Evolutionary conservation across 2,797 vertebrate species (phyloP).

Genomic region (Onychomys torridus): DNA sequence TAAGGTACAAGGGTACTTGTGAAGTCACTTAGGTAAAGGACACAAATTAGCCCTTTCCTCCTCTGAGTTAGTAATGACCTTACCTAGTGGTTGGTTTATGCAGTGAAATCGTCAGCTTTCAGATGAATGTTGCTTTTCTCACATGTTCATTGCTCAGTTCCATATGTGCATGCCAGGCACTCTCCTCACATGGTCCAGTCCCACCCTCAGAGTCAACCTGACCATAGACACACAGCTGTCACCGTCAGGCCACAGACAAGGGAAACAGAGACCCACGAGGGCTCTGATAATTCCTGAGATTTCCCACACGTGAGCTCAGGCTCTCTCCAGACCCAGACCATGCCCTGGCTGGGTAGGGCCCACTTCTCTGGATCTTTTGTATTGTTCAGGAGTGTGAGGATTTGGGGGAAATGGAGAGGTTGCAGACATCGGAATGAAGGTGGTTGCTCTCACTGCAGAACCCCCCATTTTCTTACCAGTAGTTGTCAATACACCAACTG

Average conservation of each 20-base stretch:
- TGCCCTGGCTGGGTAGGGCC: neutral
- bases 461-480: neutral
- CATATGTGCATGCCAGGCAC: neutral
- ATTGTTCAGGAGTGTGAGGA: neutral
- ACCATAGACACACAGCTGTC: neutral
- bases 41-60: neutral
- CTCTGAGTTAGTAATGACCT: neutral
- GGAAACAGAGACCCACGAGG: no score
- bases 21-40: neutral
- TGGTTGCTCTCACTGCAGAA: neutral
- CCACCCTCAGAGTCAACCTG: neutral
- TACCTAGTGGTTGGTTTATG: neutral
- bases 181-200: neutral
- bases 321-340: neutral
- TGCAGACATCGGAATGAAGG: neutral
- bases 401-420: neutral
- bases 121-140: neutral
- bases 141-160: neutral
- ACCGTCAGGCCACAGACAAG: neutral
- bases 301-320: neutral
- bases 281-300: neutral
- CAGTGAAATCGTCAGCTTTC: neutral
- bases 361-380: neutral
- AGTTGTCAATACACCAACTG: accelerated
- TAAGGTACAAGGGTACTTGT: neutral